These are phyloP conservation scores for Tamandua tetradactyla DNA, from an alignment of 2,797 vertebrate species.

Conservation along the genomic window DNA sequence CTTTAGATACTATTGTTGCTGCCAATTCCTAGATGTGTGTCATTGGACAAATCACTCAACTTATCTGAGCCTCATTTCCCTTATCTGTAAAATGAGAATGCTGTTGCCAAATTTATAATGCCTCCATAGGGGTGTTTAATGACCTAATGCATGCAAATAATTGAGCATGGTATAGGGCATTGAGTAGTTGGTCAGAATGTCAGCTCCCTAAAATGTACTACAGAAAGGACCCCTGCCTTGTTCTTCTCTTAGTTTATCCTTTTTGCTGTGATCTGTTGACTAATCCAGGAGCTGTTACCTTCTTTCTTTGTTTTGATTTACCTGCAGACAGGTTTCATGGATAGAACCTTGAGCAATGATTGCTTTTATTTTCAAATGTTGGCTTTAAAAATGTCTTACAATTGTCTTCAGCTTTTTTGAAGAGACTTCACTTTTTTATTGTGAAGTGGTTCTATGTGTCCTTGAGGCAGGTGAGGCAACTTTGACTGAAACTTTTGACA, in stretches of 20 bases:
- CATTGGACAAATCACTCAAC: background rate
- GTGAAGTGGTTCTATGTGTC: background rate
- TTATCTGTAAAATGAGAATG: background rate
- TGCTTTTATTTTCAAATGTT: constrained; percentile 13
- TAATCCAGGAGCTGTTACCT: background rate
- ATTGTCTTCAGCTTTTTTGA: constrained; percentile 30
- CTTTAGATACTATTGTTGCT: background rate
- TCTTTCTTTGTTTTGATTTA: constrained; percentile 47
- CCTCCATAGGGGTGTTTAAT: background rate
- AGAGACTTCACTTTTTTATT: constrained; percentile 45
- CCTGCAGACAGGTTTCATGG: constrained; percentile 5
- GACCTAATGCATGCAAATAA: background rate
- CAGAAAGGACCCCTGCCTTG: background rate
- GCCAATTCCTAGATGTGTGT: background rate
- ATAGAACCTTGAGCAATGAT: background rate
- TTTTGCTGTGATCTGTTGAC: constrained; percentile 25
- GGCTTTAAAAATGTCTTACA: constrained; percentile 7
- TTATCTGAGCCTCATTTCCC: background rate
- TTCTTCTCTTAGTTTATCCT: background rate
- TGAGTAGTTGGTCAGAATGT: background rate
- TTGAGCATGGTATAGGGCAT: background rate
- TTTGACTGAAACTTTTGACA: constrained; percentile 29
- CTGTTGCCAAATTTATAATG: background rate
- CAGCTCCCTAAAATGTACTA: background rate
- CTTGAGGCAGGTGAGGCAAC: background rate